Evolutionary conservation across 1,140 invertebrate species (phyloP), one percentile per base, ranked within the genome.

Genomic region (Drosophila seguyi): DNA sequence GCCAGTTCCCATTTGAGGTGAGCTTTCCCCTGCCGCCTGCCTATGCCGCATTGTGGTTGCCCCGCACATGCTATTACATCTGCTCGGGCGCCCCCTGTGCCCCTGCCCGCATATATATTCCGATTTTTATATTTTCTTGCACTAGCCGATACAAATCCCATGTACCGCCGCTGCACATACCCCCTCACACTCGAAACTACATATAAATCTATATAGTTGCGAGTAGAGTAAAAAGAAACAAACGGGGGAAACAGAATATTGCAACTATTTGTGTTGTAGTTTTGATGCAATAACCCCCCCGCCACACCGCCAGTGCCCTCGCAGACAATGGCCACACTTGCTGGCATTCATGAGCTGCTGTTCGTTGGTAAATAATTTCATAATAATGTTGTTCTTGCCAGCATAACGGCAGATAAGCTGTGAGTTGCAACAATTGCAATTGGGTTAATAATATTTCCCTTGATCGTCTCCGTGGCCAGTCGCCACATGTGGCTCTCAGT

Each of bases 331-430:
- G 69, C 52, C 66, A 62, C 84, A 84, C 84, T 90, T 88, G 84
- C 84, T 90, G 67, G 58, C 61, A 68, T 88, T 88, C 85, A 90
- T 90, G 85, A 47, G 85, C 85, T 90, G 78, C 85, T 90, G 85
- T 90, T 90, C 85, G 67, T 90, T 90, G 85, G 85, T 90, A 90
- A 90, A 90, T 90, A 88, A 88, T 88, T 88, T 88, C 86, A 88
- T 88, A 90, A 90, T 90, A 90, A 90, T 90, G 86, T 90, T 90
- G 86, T 90, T 90, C 86, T 85, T 90, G 85, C 81, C 66, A 47
- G 56, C 77, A 61, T 81, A 79, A 90, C 77, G 81, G 78, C 84
- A 66, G 86, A 90, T 85, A 85, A 85, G 85, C 85, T 60, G 50
- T 47, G 60, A 80, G 72, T 81, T 81, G 81, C 81, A 90, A 90